Conservation (phyloP, 2,888 invertebrate species). For the Leptopilina syphax region DNA sequence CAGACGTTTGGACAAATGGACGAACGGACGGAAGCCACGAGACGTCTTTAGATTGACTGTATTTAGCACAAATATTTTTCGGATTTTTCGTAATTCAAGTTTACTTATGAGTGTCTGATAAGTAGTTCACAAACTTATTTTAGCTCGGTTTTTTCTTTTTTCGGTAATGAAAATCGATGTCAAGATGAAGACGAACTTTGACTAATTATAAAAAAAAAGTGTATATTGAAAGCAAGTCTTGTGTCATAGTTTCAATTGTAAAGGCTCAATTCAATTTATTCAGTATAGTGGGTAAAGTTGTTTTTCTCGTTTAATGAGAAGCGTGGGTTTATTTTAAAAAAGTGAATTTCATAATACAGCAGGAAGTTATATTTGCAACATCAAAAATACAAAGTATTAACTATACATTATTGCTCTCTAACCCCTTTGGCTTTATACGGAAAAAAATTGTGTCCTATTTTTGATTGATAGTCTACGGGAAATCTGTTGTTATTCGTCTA, state of each 20-base stretch:
- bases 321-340: conserved; percentile 27
- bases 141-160: too few relatives aligned
- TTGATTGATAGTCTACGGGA: conserved; percentile 23
- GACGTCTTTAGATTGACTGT: conserved; percentile 46
- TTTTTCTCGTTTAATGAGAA: conserved; percentile 3
- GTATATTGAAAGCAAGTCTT: neutral
- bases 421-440: neutral
- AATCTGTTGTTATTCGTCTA: conserved; percentile 4
- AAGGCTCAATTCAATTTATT: conserved; percentile 1
- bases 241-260: too few relatives aligned
- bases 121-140: neutral
- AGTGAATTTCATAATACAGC: neutral
- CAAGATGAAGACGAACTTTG: neutral
- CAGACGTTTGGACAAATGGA: conserved; percentile 30
- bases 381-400: neutral
- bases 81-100: neutral
- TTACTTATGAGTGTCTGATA: conserved; percentile 22
- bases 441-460: neutral
- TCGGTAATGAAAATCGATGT: conserved; percentile 1
- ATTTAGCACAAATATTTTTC: conserved; percentile 13
- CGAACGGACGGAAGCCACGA: conserved; percentile 41
- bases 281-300: neutral
- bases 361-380: conserved; percentile 3
- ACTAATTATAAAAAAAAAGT: neutral
- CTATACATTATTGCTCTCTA: too few relatives aligned